Evolutionary conservation across 2,113 vertebrate species (phyloP), one percentile per base, ranked within the genome.

Genomic region (Thermophis baileyi): DNA sequence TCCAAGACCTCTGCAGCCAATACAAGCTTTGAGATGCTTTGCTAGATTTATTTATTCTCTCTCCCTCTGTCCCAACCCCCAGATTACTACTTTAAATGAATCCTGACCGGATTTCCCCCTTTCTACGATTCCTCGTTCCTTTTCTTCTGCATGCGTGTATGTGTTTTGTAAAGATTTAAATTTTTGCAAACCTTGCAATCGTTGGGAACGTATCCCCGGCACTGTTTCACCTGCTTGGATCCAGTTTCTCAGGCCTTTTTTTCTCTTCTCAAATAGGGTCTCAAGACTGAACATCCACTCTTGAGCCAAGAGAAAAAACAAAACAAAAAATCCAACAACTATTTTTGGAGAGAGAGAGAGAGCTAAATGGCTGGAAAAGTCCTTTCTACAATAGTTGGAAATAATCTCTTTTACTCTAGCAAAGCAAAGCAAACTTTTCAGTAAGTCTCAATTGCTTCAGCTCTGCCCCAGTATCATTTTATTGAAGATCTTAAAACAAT

Each of bases 281-380:
- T 94, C 96, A 96, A 96, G 88, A 93, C 85, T 93, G 94, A 94
- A 93, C 74, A 89, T 96, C 92, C 94, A 51, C 94, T 92, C 92
- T 74, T 95, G 94, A 95, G 97, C 97, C 97, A 97, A 97, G 96
- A 97, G 96, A 96, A 97, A 97, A 95, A 96, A 69, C 16, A 63
- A 60, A n/a, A n/a, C 47, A 69, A 2, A 4, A 44, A 44, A n/a
- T n/a, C 47, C 97, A 14, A 55, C 97, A 96, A 96, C 97, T 96
- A 97, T 98, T 98, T 98, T 97, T 97, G 96, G 95, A 94, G 96
- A 97, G 95, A 94, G 96, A 97, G 95, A 93, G 96, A 89, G 94
- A 96, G 96, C 97, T 93, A 96, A 95, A 93, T 93, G 95, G 96
- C 96, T 16, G 89, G 1, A 16, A 88, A 94, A 92, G 94, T 87